Evolutionary conservation across 30 jellyfish, hydroid and myxozoan genomes (phyloP).

Genomic region (Pseudorhiza aurosa): DNA sequence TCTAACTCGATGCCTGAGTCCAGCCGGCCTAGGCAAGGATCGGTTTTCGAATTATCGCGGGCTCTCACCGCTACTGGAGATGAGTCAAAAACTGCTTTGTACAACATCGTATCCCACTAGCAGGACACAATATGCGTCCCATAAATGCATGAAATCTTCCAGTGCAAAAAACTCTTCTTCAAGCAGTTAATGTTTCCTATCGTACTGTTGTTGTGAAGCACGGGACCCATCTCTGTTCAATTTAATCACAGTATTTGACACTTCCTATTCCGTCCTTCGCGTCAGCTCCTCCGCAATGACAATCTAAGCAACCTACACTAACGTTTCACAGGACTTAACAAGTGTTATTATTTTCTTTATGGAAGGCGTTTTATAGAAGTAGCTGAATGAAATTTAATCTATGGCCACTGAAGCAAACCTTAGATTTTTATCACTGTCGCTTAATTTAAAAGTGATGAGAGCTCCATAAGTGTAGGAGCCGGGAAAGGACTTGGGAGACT

Average conservation of each 20-base stretch:
- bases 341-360: too few species aligned
- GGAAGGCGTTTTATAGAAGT: too few species aligned
- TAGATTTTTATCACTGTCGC: too few species aligned
- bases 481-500: too few species aligned
- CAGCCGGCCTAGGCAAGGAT: constrained; percentile 31
- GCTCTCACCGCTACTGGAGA: constrained; percentile 38
- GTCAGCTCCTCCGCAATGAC: constrained; percentile 23
- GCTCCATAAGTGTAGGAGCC: too few species aligned
- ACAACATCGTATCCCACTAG: not conserved
- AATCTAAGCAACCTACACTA: not conserved
- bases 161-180: too few species aligned
- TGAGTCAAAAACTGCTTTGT: constrained; percentile 24
- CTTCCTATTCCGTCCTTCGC: not conserved
- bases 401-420: too few species aligned
- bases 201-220: not conserved
- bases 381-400: too few species aligned
- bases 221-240: constrained; percentile 14
- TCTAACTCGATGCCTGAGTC: constrained; percentile 71
- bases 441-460: too few species aligned
- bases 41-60: constrained; percentile 53
- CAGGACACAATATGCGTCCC: not conserved
- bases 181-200: too few species aligned
- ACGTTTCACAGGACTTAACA: too few species aligned
- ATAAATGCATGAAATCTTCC: not conserved
- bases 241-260: not conserved